Conservation (phyloP, 2,113 vertebrate genomes). For the Lathamus discolor region DNA sequence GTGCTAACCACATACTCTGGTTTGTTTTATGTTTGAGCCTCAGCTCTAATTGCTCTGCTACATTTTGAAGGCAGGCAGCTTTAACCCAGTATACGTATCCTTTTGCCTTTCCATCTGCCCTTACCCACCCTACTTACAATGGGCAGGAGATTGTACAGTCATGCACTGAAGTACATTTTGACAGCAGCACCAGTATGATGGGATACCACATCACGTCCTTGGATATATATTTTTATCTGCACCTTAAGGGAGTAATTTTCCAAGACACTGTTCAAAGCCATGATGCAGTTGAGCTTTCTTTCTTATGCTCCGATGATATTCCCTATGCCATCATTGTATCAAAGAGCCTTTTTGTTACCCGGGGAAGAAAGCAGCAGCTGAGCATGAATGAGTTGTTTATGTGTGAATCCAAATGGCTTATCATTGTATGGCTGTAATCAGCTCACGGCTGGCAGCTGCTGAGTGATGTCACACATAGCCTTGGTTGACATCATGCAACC, state of each 20-base stretch:
- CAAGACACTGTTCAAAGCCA: not conserved
- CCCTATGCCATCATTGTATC: not conserved
- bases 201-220: not conserved
- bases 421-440: not conserved
- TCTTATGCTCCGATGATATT: not conserved
- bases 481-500: not conserved
- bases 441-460: not conserved
- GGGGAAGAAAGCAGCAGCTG: constrained; percentile 13
- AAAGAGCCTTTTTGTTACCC: not conserved
- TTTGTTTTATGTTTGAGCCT: not conserved
- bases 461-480: not conserved
- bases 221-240: not conserved
- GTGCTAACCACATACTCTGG: not conserved
- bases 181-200: not conserved
- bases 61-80: not conserved
- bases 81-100: not conserved
- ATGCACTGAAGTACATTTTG: not conserved
- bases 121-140: not conserved
- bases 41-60: not conserved
- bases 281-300: not conserved
- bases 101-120: not conserved
- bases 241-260: not conserved
- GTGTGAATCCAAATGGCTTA: not conserved
- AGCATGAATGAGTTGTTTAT: not conserved
- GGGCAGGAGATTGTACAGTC: not conserved